These are phyloP conservation scores for Candoia aspera DNA, from an alignment of 2,113 vertebrate genomes.

Conservation along the genomic window DNA sequence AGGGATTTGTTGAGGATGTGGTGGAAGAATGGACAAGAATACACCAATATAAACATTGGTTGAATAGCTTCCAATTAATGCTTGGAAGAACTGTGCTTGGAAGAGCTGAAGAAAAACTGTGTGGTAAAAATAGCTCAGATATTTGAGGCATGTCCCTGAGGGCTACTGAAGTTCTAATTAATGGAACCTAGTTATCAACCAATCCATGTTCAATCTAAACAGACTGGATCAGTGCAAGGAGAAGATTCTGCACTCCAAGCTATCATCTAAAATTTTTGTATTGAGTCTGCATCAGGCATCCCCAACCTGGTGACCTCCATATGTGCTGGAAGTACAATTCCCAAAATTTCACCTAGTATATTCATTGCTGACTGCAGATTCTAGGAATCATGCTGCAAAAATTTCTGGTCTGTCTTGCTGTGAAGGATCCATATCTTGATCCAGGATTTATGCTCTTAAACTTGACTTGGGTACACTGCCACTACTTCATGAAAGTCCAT, in stretches of 20 bases:
- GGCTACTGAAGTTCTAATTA: constrained; percentile 11
- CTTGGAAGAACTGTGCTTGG: constrained; percentile 6
- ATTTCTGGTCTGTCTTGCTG: no score
- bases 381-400: no score
- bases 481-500: no score
- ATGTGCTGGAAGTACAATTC: no score
- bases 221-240: background rate
- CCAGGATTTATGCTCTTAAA: no score
- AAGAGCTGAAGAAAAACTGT: constrained; percentile 6
- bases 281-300: background rate
- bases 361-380: no score
- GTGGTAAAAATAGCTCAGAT: background rate
- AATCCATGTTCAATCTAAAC: background rate
- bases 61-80: background rate
- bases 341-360: no score
- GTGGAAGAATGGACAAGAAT: background rate
- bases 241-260: background rate
- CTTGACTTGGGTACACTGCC: no score
- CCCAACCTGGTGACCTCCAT: no score
- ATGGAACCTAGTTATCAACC: constrained; percentile 15
- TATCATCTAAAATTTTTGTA: background rate
- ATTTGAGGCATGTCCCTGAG: background rate
- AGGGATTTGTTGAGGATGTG: background rate
- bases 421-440: no score
- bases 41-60: background rate